Evolutionary conservation across 1,140 invertebrate genomes (phyloP), one percentile per base, ranked within the genome.

Genomic region (Drosophila sp.): DNA sequence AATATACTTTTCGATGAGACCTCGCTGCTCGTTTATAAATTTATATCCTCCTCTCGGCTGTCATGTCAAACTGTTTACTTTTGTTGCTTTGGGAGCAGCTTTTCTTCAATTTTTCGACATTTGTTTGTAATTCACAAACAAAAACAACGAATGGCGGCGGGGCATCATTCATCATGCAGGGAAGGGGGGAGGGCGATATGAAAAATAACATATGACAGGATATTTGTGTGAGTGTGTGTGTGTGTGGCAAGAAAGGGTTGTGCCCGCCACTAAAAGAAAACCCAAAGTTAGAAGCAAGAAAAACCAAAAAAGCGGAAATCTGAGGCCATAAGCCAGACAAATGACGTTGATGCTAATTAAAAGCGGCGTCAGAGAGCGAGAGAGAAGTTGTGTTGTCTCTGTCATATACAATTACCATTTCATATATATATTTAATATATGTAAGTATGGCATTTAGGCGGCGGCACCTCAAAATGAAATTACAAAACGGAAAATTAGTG

Each of bases 261-360:
- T 57, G 25, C 41, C 44, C 25, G 27, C 44, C 3, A 50, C 44
- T 27, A 35, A 60, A 60, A 60, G 30, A 10, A 62, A 62, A 47
- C 30, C 38, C 55, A 71, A 60, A 38, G 7, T 63, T 4, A 3
- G 38, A 23, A 68, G 71, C 78, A 38, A 38, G 63, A 75, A 58
- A 55, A 58, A 30, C 27, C 11, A 44, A 23, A 57, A 47, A 50
- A 60, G 29, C 66, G 23, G 29, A 76, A 76, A 77, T 75, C 60
- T 61, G 60, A 61, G 35, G 27, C 40, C 60, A 41, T 41, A 61
- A 57, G 60, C 58, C 66, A 76, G 27, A 70, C 60, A 72, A 78
- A 83, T 74, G 76, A 83, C 80, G 64, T 80, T 89, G 84, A 84
- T 84, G 80, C 71, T 90, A 89, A 89, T 89, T 89, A 89, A 90